Conservation (phyloP, 2,888 invertebrate genomes). For the Brassicogethes aeneus region DNA sequence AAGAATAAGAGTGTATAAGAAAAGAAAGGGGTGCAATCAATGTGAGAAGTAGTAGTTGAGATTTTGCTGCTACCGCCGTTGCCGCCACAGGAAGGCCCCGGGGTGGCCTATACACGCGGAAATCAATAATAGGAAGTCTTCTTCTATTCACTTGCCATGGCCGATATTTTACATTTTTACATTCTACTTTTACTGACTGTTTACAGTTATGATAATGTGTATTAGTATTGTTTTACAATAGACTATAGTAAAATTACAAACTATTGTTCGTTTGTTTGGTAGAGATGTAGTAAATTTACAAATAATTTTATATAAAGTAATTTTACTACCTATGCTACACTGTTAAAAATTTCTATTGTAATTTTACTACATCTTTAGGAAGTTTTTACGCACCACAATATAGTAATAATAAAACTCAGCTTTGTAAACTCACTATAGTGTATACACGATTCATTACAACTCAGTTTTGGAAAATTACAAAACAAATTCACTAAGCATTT, state of each 20-base stretch:
- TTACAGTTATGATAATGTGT: not conserved
- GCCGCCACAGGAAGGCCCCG: slow-evolving; percentile 12
- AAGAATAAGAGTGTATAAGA: slow-evolving; percentile 3
- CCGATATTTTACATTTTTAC: not conserved
- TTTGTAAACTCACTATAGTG: too few species aligned
- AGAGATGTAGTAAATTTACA: too few species aligned
- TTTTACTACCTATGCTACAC: too few species aligned
- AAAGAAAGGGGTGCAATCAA: slow-evolving; percentile 12
- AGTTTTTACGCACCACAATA: too few species aligned
- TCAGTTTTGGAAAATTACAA: too few species aligned
- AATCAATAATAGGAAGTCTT: slow-evolving; percentile 18
- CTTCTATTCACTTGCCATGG: slow-evolving; percentile 1
- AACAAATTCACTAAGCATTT: too few species aligned
- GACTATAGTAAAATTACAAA: not conserved
- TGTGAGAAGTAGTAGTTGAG: slow-evolving; percentile 5
- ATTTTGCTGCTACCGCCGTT: slow-evolving; percentile 7
- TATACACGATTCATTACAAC: too few species aligned
- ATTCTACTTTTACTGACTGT: not conserved
- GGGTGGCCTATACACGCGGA: slow-evolving; percentile 19
- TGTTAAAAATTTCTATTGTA: too few species aligned
- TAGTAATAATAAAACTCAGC: too few species aligned
- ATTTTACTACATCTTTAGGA: too few species aligned
- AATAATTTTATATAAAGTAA: too few species aligned
- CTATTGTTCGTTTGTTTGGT: too few species aligned
- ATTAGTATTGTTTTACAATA: not conserved